These are phyloP conservation scores for Camponotus pennsylvanicus DNA, from an alignment of 1,140 invertebrate genomes.

Conservation along the genomic window DNA sequence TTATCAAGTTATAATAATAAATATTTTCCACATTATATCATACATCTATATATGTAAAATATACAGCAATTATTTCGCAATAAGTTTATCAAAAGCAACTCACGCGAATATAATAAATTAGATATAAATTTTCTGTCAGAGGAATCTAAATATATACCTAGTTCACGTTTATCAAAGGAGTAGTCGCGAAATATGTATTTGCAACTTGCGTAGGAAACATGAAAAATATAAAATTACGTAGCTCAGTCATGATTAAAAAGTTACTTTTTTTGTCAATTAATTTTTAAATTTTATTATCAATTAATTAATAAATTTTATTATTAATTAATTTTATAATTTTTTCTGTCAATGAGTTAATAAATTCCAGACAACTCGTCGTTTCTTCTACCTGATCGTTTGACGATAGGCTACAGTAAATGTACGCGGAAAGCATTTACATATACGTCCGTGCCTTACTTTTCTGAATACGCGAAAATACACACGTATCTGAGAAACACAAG, in stretches of 20 bases:
- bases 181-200: slow-evolving; percentile 1
- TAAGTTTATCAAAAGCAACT: neutral
- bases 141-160: neutral
- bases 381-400: slow-evolving; percentile 76
- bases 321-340: too few relatives aligned
- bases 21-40: neutral
- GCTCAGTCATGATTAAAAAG: slow-evolving; percentile 51
- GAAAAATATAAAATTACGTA: slow-evolving; percentile 59
- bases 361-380: slow-evolving; percentile 81
- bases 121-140: neutral
- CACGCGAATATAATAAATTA: neutral
- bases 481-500: slow-evolving; percentile 33
- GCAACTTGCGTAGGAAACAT: neutral
- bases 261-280: slow-evolving; percentile 58
- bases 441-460: slow-evolving; percentile 65
- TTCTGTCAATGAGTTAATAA: slow-evolving; percentile 71
- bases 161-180: neutral
- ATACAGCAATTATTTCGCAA: neutral
- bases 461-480: slow-evolving; percentile 21
- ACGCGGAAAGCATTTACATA: slow-evolving; percentile 65
- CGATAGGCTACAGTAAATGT: slow-evolving; percentile 73
- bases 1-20: neutral
- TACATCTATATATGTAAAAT: neutral
- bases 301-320: too few relatives aligned
- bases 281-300: too few relatives aligned